phyloP scores from a whole-genome alignment of 2,113 vertebrate genomes.

The Rana temporaria region DNA sequence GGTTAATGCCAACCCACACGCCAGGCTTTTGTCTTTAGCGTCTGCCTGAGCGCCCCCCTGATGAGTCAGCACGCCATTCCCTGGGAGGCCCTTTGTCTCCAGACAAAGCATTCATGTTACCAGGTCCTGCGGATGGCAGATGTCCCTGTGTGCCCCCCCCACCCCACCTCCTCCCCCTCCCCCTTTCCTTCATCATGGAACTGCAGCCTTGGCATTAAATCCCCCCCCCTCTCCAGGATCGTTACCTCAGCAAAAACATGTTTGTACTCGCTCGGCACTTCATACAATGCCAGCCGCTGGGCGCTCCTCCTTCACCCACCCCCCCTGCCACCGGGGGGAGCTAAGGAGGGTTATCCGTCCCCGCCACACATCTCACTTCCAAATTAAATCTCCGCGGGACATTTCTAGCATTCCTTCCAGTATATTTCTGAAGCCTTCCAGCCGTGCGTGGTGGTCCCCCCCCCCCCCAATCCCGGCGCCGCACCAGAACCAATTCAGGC shows the following conservation, averaged over 20 bases:
- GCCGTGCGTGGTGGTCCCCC: neutral
- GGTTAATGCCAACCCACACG: slow-evolving; percentile 17
- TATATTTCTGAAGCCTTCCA: neutral
- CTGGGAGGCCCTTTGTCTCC: slow-evolving; percentile 60
- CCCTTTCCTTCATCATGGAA: neutral
- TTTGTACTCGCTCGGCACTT: slow-evolving; percentile 39
- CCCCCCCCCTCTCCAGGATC: neutral
- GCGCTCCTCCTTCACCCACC: neutral
- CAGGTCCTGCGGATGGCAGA: slow-evolving; percentile 59
- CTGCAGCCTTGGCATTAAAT: slow-evolving; percentile 28
- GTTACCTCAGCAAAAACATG: slow-evolving; percentile 43
- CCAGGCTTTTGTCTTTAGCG: slow-evolving; percentile 13
- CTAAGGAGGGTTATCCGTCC: neutral
- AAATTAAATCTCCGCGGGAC: slow-evolving; percentile 12
- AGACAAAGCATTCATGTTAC: slow-evolving; percentile 51
- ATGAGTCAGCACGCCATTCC: slow-evolving; percentile 39
- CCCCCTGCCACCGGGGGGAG: neutral
- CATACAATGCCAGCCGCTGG: slow-evolving; percentile 16
- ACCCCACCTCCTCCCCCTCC: slow-evolving; percentile 22
- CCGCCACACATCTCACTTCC: neutral
- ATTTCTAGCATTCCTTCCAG: neutral
- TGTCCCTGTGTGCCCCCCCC: slow-evolving; percentile 49
- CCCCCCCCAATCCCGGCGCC: too few relatives aligned
- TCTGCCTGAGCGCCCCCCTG: neutral
- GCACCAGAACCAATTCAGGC: too few relatives aligned